Evolutionary conservation across 2,113 vertebrate species (phyloP).

Genomic region (Epinephelus cyanopodus): DNA sequence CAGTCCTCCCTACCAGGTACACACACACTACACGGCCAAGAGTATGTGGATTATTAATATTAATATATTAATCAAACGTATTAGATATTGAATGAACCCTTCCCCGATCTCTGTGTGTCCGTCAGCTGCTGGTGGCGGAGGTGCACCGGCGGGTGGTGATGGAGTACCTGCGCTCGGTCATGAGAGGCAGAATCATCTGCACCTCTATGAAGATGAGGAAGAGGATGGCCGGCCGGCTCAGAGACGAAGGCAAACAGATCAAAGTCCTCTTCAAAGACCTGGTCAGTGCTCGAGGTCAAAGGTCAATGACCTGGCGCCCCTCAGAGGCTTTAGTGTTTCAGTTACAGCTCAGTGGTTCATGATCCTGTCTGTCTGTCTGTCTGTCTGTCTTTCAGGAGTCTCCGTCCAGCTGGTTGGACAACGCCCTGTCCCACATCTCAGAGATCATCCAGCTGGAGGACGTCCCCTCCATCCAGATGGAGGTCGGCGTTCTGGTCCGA

Average conservation of each 20-base stretch:
- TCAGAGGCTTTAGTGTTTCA: too few species aligned
- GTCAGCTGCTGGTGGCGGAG: constrained; percentile 87
- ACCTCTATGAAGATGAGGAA: constrained; percentile 88
- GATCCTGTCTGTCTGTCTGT: background rate
- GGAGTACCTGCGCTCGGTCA: constrained; percentile 89
- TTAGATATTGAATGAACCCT: too few species aligned
- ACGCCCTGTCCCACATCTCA: constrained; percentile 88
- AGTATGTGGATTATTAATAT: too few species aligned
- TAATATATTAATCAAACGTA: too few species aligned
- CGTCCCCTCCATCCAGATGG: constrained; percentile 93
- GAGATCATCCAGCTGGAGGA: constrained; percentile 93
- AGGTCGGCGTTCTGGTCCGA: constrained; percentile 89
- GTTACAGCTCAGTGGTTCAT: background rate
- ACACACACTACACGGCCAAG: background rate
- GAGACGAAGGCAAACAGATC: constrained; percentile 88
- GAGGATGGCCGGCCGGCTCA: constrained; percentile 87
- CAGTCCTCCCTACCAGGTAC: constrained; percentile 90
- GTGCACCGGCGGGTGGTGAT: constrained; percentile 89
- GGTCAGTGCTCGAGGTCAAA: constrained; percentile 81
- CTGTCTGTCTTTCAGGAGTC: constrained; percentile 84
- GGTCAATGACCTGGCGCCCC: background rate
- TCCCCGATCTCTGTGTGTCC: too few species aligned
- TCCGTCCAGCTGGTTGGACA: constrained; percentile 88
- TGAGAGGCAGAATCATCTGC: constrained; percentile 89
- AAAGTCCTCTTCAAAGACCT: constrained; percentile 89